Evolutionary conservation across 2,888 invertebrate species (phyloP).

Genomic region (Nemoura dubitans): DNA sequence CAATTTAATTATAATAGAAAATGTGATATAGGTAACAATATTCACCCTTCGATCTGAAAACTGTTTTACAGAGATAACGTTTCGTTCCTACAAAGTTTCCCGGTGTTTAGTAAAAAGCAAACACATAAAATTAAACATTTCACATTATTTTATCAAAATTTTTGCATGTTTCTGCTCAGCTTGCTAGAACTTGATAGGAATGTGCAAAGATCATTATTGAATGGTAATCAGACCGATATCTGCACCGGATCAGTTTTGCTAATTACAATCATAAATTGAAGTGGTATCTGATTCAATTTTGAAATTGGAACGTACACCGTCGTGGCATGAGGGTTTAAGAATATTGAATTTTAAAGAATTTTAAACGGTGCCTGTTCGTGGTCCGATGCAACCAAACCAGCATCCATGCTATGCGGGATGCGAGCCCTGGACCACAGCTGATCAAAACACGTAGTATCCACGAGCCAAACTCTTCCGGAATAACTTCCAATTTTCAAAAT

Average conservation of each 20-base stretch:
- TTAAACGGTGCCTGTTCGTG: constrained; percentile 23
- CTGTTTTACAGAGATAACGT: constrained; percentile 35
- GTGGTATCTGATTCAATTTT: constrained; percentile 26
- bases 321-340: neutral
- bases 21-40: neutral
- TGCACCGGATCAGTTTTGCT: constrained; percentile 28
- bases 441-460: neutral
- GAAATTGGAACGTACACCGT: constrained; percentile 29
- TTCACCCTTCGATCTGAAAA: constrained; percentile 3
- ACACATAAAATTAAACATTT: constrained; percentile 38
- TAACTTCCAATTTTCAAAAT: neutral
- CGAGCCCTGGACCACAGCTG: neutral
- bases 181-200: constrained; percentile 19
- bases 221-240: constrained; percentile 34
- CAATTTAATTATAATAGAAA: constrained; percentile 30
- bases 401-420: neutral
- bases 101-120: constrained; percentile 37
- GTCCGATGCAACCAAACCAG: neutral
- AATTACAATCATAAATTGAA: constrained; percentile 23
- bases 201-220: constrained; percentile 29
- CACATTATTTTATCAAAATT: constrained; percentile 36
- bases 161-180: constrained; percentile 35
- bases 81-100: constrained; percentile 26
- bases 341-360: constrained; percentile 31
- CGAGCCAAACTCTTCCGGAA: neutral